Evolutionary conservation across 1,140 invertebrate genomes (phyloP), one percentile per base, ranked within the genome.

Genomic region (Penaeus chinensis): DNA sequence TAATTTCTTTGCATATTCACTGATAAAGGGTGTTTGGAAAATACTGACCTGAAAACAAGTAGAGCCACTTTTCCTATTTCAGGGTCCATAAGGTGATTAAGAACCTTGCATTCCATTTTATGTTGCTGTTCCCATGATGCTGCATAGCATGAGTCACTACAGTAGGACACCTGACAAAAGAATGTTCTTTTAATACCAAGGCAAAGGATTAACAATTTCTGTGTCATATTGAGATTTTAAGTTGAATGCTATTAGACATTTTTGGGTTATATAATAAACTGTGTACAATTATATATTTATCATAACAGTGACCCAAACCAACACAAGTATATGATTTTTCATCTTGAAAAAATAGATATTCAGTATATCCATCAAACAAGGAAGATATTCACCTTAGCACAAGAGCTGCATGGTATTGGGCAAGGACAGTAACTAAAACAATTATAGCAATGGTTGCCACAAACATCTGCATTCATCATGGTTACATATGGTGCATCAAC

Each of bases 11-110:
- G 32, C 32, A 32, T 2, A 32, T 32, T 32, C 32, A 32, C 32
- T 32, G 32, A 32, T 32, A 32, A 32, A 32, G 32, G 32, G 32
- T 32, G 32, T 32, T 32, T 32, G 47, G 47, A 11, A 54, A 54
- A 54, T 0, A 93, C 93, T 78, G 92, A 93, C 91, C 94, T 92
- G 69, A 93, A 93, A 4, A 93, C 93, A 24, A 95, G 91, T 92
- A 92, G 88, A 90, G 92, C 92, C 93, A 93, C 90, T 91, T 93
- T 87, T 74, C 92, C 92, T 82, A 92, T 89, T 78, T 89, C 91
- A 81, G 90, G 91, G 85, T 90, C 90, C 82, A 92, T 90, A 42
- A 95, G 92, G 81, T 91, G 89, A 85, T 92, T 90, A 37, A 94
- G 91, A 81, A 94, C 91, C 32, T 87, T 87, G 90, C 94, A 95